Evolutionary conservation across 2,888 invertebrate species (phyloP), one percentile per base, ranked within the genome.

Genomic region (Sycophila texana): DNA sequence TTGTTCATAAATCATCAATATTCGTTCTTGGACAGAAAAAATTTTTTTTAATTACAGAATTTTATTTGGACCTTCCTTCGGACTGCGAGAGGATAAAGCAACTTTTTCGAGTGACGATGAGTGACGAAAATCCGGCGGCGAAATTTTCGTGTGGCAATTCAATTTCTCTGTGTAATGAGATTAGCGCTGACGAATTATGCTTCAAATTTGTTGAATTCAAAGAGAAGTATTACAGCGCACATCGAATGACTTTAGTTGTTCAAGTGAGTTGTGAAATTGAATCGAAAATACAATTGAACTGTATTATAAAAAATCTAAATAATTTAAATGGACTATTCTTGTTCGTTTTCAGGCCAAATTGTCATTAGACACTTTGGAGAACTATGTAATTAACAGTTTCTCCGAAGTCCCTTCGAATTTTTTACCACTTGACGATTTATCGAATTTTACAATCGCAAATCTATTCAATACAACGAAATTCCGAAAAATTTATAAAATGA

Each of bases 141-240:
- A 95, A 95, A 61, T 98, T 98, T 89, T 92, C 95, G 14, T 97
- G 97, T 96, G 98, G 98, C 83, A 96, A 96, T 91, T 90, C 94
- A 70, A 91, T 92, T 82, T 95, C 96, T 0, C 90, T 97, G 14
- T 92, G 93, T 60, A 95, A 95, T 13, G 92, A 92, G 79, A 92
- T 95, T 18, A 90, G 92, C 10, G 95, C 95, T 82, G 94, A 94
- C 53, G 92, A 92, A 51, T 90, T 98, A 1, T 94, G 96, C 85
- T 88, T 92, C 26, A 92, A 93, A 1, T 92, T 97, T 5, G 95
- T 95, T 84, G 93, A 94, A 77, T 97, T 97, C 86, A 92, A 95
- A 55, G 92, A 92, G 85, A 91, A 94, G 26, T 95, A 97, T 88
- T 98, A 98, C 87, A 95, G 96, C 49, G 96, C 96, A 7, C 94